A percentile compares a stretch with the other conserved stretches of the same genome.
phyloP scores from a whole-genome alignment of 2,888 invertebrate species.

The Synanthedon myopaeformis region DNA sequence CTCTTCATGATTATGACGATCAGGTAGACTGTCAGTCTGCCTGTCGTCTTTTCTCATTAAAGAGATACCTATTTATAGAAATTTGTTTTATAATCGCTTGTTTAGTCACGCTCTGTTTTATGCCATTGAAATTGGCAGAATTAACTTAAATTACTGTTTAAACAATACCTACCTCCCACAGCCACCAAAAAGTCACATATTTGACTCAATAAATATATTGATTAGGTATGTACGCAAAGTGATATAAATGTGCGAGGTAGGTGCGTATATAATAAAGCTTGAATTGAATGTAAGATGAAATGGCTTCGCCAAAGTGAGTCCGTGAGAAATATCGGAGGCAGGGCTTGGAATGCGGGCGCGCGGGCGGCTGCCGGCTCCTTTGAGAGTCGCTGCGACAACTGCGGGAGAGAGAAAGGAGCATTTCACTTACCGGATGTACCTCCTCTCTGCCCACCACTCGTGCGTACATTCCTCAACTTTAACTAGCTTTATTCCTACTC shows the following conservation, averaged over 20 bases:
- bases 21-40: too few species aligned
- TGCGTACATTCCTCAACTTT: not conserved
- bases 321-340: slow-evolving; percentile 65
- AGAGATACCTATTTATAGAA: too few species aligned
- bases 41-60: too few species aligned
- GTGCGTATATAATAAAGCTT: not conserved
- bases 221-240: slow-evolving; percentile 1
- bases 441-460: not conserved
- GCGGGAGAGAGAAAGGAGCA: slow-evolving; percentile 49
- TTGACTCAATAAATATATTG: too few species aligned
- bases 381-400: slow-evolving; percentile 52
- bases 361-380: slow-evolving; percentile 66
- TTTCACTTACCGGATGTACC: slow-evolving; percentile 39
- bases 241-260: not conserved
- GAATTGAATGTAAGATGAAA: slow-evolving; percentile 19
- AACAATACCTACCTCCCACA: too few species aligned
- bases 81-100: too few species aligned
- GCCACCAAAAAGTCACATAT: too few species aligned
- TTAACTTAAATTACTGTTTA: too few species aligned
- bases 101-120: too few species aligned
- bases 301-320: slow-evolving; percentile 63
- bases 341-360: slow-evolving; percentile 59
- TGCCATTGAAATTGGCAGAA: too few species aligned
- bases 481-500: too few species aligned
- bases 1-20: too few species aligned